Percentiles rank a stretch among this genome's conserved stretches.
These are phyloP conservation scores for Triplophysa siluroides DNA, from an alignment of 2,113 vertebrate genomes.

Conservation along the genomic window DNA sequence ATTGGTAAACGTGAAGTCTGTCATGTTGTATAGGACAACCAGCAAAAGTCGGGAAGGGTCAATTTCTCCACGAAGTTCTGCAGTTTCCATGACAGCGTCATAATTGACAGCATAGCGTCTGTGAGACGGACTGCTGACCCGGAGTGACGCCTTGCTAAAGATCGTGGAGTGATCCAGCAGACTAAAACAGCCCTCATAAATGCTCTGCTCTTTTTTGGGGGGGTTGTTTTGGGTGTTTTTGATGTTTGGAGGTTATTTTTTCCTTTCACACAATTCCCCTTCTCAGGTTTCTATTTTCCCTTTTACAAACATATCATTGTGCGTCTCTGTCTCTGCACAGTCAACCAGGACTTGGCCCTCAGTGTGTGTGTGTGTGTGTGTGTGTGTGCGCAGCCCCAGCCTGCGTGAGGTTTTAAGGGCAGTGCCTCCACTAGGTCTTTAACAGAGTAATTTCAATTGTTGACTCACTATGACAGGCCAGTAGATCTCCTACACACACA, in stretches of 20 bases:
- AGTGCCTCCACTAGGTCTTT: constrained; percentile 45
- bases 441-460: constrained; percentile 34
- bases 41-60: constrained; percentile 21
- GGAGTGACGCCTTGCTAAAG: constrained; percentile 58
- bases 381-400: constrained; percentile 28
- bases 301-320: constrained; percentile 73
- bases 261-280: constrained; percentile 60
- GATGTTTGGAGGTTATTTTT: constrained; percentile 62
- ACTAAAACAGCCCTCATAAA: constrained; percentile 60
- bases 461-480: constrained; percentile 40
- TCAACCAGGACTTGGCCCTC: constrained; percentile 45
- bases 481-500: constrained; percentile 36
- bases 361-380: constrained; percentile 20
- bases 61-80: constrained; percentile 43
- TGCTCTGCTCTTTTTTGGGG: constrained; percentile 50
- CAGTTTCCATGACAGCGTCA: constrained; percentile 55
- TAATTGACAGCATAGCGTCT: constrained; percentile 60
- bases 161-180: constrained; percentile 64
- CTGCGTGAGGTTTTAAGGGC: constrained; percentile 14
- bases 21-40: not conserved
- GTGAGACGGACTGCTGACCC: constrained; percentile 64
- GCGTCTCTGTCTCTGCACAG: constrained; percentile 46
- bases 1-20: not conserved
- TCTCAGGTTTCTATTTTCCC: constrained; percentile 68
- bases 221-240: constrained; percentile 58